Conservation (phyloP, 92 coral and sea anemone species). For the Epizoanthus stellaris region DNA sequence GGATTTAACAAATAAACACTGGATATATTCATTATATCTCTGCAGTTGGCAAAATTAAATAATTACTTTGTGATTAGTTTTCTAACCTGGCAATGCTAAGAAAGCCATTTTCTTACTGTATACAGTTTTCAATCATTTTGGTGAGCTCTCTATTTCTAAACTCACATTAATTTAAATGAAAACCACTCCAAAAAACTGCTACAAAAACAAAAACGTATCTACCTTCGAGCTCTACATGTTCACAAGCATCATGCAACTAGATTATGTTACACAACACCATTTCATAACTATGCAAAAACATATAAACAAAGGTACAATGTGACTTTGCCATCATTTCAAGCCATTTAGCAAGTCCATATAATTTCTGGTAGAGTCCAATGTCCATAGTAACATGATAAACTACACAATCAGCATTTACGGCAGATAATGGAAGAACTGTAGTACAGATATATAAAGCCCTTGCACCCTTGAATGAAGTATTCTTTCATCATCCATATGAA, state of each 20-base stretch:
- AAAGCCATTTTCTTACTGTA: not conserved
- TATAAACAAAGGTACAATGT: slow-evolving; percentile 8
- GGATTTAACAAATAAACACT: not conserved
- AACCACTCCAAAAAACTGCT: not conserved
- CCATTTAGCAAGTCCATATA: slow-evolving; percentile 16
- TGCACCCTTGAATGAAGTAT: slow-evolving; percentile 38
- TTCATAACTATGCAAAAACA: slow-evolving; percentile 9
- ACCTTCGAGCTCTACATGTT: slow-evolving; percentile 16
- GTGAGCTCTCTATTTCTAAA: not conserved
- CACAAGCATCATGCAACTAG: slow-evolving; percentile 24
- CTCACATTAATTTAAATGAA: not conserved
- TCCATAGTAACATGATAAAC: slow-evolving; percentile 19
- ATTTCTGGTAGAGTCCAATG: slow-evolving; percentile 36
- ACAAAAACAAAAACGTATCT: not conserved
- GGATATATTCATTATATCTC: not conserved
- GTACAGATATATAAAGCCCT: slow-evolving; percentile 32
- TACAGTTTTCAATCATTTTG: not conserved
- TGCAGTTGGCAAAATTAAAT: not conserved
- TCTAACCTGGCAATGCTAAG: not conserved
- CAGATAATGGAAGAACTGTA: not conserved
- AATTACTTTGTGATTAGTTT: not conserved
- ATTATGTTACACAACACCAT: slow-evolving; percentile 6
- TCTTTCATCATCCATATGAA: slow-evolving; percentile 31
- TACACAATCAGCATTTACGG: slow-evolving; percentile 17
- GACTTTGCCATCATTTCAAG: slow-evolving; percentile 19